These are phyloP conservation scores for Rotaria sp. DNA, from an alignment of 2,888 invertebrate genomes.

Conservation along the genomic window DNA sequence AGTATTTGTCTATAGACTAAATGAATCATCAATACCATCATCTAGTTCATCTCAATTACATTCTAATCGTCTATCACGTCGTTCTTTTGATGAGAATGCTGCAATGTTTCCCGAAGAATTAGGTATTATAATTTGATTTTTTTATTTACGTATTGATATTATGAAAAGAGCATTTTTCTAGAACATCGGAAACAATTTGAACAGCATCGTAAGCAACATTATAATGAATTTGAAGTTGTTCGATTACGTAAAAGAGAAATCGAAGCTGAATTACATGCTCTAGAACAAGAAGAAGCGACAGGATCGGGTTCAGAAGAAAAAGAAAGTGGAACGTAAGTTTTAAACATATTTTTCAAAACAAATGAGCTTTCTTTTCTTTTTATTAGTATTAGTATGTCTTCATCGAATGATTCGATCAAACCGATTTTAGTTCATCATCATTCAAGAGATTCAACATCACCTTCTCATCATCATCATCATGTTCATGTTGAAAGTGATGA, in stretches of 20 bases:
- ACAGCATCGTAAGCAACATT: slow-evolving; percentile 35
- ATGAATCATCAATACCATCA: too few relatives aligned
- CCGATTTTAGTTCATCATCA: not conserved
- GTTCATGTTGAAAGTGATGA: not conserved
- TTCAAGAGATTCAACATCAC: not conserved
- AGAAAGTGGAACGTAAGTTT: not conserved
- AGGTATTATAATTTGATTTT: not conserved
- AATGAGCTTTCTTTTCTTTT: not conserved
- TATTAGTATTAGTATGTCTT: not conserved
- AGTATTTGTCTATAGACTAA: not conserved
- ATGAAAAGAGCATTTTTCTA: not conserved
- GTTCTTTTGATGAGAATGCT: not conserved
- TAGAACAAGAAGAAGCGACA: not conserved
- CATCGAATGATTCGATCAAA: not conserved
- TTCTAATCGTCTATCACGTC: not conserved
- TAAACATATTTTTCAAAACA: not conserved
- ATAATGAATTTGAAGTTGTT: slow-evolving; percentile 40
- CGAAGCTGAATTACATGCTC: slow-evolving; percentile 29
- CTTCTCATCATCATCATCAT: not conserved
- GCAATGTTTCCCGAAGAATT: not conserved
- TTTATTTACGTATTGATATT: too few relatives aligned
- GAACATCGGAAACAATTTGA: slow-evolving; percentile 30
- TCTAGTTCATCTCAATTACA: not conserved
- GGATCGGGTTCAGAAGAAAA: not conserved
- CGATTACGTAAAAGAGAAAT: slow-evolving; percentile 31